These are phyloP conservation scores for Macrosoma leucophasiata DNA, from an alignment of 2,888 invertebrate genomes.

Conservation along the genomic window DNA sequence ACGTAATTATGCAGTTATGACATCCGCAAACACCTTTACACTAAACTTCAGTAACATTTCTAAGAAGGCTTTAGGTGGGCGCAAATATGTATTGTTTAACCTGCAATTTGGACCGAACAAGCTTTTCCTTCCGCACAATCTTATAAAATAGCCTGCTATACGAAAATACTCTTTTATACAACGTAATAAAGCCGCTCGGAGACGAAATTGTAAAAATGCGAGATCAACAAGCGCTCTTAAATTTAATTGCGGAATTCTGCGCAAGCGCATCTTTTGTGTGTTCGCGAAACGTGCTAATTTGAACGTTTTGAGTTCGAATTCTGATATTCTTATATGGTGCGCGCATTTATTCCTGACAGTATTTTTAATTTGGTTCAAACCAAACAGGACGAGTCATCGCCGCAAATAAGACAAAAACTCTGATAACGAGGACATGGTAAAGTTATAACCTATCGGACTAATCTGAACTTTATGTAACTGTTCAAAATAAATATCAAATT, in stretches of 20 bases:
- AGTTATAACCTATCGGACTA: too few species aligned
- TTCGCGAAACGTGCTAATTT: constrained; percentile 65
- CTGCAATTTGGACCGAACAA: constrained; percentile 56
- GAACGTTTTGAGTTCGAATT: constrained; percentile 43
- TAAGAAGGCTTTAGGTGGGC: constrained; percentile 67
- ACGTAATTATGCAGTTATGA: constrained; percentile 33
- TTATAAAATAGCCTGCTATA: constrained; percentile 15
- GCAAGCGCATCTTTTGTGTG: constrained; percentile 44
- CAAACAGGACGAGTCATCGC: constrained; percentile 20
- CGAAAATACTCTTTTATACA: constrained; percentile 17
- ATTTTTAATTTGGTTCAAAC: constrained; percentile 25
- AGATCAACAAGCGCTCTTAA: constrained; percentile 36
- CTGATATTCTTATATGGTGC: constrained; percentile 54
- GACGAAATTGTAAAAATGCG: constrained; percentile 11
- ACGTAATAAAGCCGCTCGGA: constrained; percentile 4
- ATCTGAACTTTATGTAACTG: too few species aligned
- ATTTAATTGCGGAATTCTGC: constrained; percentile 59
- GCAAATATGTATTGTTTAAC: constrained; percentile 66
- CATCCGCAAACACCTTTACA: constrained; percentile 40
- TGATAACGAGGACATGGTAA: too few species aligned
- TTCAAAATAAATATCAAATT: too few species aligned
- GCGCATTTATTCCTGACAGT: constrained; percentile 41
- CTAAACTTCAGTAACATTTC: constrained; percentile 32
- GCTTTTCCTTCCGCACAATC: constrained; percentile 37
- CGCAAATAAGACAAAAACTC: constrained; percentile 18